Evolutionary conservation across 23 tunicate species (phyloP).

Genomic region (Styela clava): DNA sequence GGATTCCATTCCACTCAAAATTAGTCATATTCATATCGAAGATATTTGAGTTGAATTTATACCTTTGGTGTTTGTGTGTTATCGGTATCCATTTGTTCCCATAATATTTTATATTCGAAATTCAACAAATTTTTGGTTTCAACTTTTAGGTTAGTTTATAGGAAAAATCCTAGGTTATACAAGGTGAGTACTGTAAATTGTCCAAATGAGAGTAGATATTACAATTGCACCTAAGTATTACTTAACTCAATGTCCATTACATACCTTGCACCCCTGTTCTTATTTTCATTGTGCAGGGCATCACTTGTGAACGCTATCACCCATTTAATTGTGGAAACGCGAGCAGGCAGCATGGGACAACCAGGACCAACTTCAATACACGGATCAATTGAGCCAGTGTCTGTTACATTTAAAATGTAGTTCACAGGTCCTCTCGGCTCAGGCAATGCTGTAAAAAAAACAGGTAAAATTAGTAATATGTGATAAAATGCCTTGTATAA

Average conservation of each 20-base stretch:
- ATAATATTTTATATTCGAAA: no score
- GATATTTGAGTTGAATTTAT: no score
- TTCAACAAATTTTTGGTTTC: no score
- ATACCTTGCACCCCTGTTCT: constrained; percentile 5
- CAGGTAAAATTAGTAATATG: no score
- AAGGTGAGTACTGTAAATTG: no score
- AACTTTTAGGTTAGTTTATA: no score
- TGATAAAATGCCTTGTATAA: not conserved
- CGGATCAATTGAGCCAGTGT: constrained; percentile 65
- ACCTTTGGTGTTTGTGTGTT: no score
- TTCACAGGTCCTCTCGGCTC: constrained; percentile 75
- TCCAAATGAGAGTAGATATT: not conserved
- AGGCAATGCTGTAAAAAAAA: constrained; percentile 62
- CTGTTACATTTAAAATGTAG: constrained; percentile 63
- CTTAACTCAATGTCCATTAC: no score
- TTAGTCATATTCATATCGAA: no score
- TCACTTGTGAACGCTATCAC: constrained; percentile 53
- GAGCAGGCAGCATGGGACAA: constrained; percentile 57
- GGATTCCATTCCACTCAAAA: no score
- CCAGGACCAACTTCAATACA: constrained; percentile 60
- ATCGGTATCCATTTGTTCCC: no score
- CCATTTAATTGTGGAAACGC: constrained; percentile 76
- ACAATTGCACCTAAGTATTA: not conserved
- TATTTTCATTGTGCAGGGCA: constrained; percentile 1
- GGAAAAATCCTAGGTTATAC: no score